These are phyloP conservation scores for Bergia puertoricense DNA, from an alignment of 92 coral and sea anemone species.

Conservation along the genomic window DNA sequence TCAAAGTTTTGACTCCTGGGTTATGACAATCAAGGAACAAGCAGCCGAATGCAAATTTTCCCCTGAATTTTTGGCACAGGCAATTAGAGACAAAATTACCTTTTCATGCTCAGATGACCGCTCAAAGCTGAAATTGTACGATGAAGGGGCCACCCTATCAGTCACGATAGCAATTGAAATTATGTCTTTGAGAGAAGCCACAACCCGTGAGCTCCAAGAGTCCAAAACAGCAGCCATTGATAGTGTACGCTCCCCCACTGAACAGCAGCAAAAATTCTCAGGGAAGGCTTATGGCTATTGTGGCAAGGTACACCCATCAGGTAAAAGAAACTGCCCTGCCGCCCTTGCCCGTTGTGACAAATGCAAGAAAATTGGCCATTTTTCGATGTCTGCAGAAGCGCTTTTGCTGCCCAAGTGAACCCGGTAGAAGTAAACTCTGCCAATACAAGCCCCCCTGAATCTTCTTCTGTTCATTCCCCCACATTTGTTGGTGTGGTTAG, in stretches of 20 bases:
- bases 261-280: neutral
- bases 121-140: conserved; percentile 50
- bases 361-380: neutral
- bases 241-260: conserved; percentile 18
- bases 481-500: no score
- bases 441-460: no score
- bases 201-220: conserved; percentile 55
- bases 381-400: neutral
- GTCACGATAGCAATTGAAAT: conserved; percentile 39
- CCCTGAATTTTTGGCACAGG: conserved; percentile 19
- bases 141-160: conserved; percentile 51
- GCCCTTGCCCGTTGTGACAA: conserved; percentile 26
- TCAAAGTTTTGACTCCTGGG: conserved; percentile 43
- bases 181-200: conserved; percentile 49
- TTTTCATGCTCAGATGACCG: conserved; percentile 47
- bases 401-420: neutral
- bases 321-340: conserved; percentile 54
- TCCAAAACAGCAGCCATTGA: conserved; percentile 46
- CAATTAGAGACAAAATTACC: conserved; percentile 21
- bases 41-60: conserved; percentile 43
- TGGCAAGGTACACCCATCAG: conserved; percentile 32
- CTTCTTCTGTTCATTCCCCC: no score
- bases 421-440: no score
- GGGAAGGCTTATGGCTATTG: conserved; percentile 34
- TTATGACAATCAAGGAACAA: conserved; percentile 39